A percentile compares a stretch with the other conserved stretches of the same genome.
Evolutionary conservation across 1,140 invertebrate species (phyloP).

Genomic region (Spodoptera frugiperda): DNA sequence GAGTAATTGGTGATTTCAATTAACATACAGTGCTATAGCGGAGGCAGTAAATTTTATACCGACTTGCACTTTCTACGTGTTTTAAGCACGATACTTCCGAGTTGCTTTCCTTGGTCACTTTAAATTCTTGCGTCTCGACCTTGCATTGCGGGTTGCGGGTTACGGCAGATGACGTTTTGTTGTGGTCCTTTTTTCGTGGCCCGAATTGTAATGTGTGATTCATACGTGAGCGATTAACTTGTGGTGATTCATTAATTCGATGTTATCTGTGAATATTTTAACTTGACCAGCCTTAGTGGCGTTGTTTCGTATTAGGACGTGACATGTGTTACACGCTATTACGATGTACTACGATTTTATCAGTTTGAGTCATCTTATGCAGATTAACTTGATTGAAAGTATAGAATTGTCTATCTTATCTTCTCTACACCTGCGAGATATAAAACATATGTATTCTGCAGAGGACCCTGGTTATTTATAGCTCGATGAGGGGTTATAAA

Average conservation of each 20-base stretch:
- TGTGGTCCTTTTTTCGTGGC: conserved; percentile 30
- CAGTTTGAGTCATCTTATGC: neutral
- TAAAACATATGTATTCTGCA: too few species aligned
- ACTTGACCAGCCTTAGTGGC: conserved; percentile 13
- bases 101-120: conserved; percentile 57
- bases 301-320: neutral
- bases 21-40: conserved; percentile 64
- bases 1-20: conserved; percentile 69
- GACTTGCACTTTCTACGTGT: conserved; percentile 69
- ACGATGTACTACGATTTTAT: conserved; percentile 8
- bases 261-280: conserved; percentile 37
- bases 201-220: conserved; percentile 28
- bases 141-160: conserved; percentile 8
- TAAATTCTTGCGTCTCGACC: conserved; percentile 40
- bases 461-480: neutral
- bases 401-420: too few species aligned
- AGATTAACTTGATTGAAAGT: neutral
- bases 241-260: conserved; percentile 33
- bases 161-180: conserved; percentile 35
- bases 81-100: conserved; percentile 62
- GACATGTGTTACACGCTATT: conserved; percentile 6
- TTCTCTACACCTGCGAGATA: too few species aligned
- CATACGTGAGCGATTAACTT: conserved; percentile 38
- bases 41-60: conserved; percentile 63
- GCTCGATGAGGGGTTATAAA: neutral